Base-by-base conservation (phyloP, 35 echinoderm and acorn worm genomes). In the Holothuria glaberrima region DNA sequence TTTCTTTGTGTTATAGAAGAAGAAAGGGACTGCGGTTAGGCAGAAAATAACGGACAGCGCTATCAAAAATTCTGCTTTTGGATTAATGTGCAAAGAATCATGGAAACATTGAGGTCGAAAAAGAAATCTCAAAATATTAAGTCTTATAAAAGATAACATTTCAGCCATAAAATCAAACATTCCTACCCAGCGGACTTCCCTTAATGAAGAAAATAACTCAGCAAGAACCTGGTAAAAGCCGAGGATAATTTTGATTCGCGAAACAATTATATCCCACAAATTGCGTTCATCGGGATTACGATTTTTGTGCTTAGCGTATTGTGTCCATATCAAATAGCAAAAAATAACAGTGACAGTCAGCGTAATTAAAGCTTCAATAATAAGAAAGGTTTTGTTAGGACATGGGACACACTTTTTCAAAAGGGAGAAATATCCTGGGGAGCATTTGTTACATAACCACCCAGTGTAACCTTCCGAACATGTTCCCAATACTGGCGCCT, bases 161-260 rank as follows among this genome's bases (percentile, higher is more conserved):
- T 61, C 58, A 14, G 16, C n/a, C n/a, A 61, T n/a, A n/a, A 18
- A 61, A 14, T 61, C n/a, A n/a, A n/a, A n/a, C n/a, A n/a, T n/a
- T n/a, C n/a, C n/a, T n/a, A n/a, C n/a, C n/a, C n/a, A n/a, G n/a
- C n/a, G n/a, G n/a, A n/a, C n/a, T n/a, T n/a, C n/a, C n/a, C n/a
- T n/a, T n/a, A n/a, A n/a, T n/a, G 58, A 14, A 18, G 16, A 14
- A n/a, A 61, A 61, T 18, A 61, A 61, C 16, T 61, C 58, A 61
- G 16, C 65, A 24, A 68, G 10, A 68, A 68, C 65, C 65, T 68
- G 65, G n/a, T 68, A 68, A 68, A 68, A 68, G 30, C 65, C 65
- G n/a, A 68, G 65, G n/a, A 7, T 24, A 68, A 68, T 68, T 24
- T 68, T 68, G n/a, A 68, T 10, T 68, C 65, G n/a, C 22, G 65